Base-by-base conservation (phyloP, 2,888 invertebrate genomes). In the Euplagia quadripunctaria region DNA sequence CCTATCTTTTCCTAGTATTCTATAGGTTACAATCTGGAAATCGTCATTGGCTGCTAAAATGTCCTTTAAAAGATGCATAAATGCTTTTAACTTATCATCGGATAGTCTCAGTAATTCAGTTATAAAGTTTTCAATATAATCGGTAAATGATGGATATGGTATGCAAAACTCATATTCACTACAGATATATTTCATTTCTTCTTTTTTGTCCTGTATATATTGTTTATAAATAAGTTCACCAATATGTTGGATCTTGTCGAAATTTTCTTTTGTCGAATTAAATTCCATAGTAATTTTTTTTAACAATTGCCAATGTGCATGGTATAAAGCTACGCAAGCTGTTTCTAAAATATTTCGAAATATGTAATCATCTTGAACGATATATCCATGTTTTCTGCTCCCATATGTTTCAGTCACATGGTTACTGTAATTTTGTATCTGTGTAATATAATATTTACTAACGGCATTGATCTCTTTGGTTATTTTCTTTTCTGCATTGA, bases 301-400 rank as follows among this genome's bases (percentile, higher is more conserved):
- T 5, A 69, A 55, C 14, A 69, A 12, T 31, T 72, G 42, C 11
- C 43, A 31, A 4, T 68, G 64, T 49, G 64, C 43, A 41, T 31
- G 17, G 46, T 46, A 55, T 2, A 64, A 64, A 58, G 4, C 31
- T 31, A 58, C 51, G 7, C n/a, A 64, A 8, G 68, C 58, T 6
- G 64, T 68, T 43, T 72, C 72, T 55, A 72, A 46, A 11, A 72
- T 55, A 69, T 72, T 72, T 46, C 68, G 31, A 31, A 64, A 41
- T 17, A 72, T 31, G 20, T 68, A 72, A 41, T 68, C 68, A 4
- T 46, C 46, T 11, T 69, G 46, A 41, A 61, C 4, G 14, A 58
- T 20, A 66, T 8, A 43, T 46, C 52, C 8, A 2, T 42, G 16
- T 16, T 5, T 12, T 20, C 14, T 14, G 8, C 43, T 46, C 1